Conservation (phyloP, 2,797 vertebrate species). For the Fistularia commersonii region DNA sequence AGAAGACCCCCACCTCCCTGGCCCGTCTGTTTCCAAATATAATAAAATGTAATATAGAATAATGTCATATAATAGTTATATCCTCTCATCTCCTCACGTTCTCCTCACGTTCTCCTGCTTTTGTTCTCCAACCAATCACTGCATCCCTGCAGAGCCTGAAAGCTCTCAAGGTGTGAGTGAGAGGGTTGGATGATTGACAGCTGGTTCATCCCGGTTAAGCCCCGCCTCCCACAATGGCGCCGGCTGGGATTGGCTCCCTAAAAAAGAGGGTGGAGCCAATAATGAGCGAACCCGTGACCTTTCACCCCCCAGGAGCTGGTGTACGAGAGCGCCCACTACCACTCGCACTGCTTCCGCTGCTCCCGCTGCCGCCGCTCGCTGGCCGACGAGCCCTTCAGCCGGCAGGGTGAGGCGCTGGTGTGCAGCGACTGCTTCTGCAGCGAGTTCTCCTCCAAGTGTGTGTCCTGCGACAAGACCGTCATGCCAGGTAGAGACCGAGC, state of each 20-base stretch:
- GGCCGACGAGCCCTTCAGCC: slow-evolving; percentile 91
- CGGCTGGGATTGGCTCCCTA: too few relatives aligned
- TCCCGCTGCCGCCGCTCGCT: slow-evolving; percentile 91
- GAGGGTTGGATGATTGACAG: too few relatives aligned
- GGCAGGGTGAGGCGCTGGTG: slow-evolving; percentile 85
- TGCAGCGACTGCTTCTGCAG: slow-evolving; percentile 96
- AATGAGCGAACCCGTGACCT: background rate
- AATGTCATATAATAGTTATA: too few relatives aligned
- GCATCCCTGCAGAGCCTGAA: too few relatives aligned
- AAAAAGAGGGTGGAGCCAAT: too few relatives aligned
- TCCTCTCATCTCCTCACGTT: too few relatives aligned
- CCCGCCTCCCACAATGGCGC: too few relatives aligned
- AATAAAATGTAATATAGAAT: background rate
- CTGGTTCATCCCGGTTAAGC: too few relatives aligned
- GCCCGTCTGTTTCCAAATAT: slow-evolving; percentile 29
- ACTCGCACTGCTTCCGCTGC: slow-evolving; percentile 92
- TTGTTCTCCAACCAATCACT: too few relatives aligned
- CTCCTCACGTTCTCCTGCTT: too few relatives aligned
- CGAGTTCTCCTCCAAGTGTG: slow-evolving; percentile 91
- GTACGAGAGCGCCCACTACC: slow-evolving; percentile 90
- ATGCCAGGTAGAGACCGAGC: slow-evolving; percentile 83
- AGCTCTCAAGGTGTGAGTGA: too few relatives aligned
- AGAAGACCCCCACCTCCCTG: background rate
- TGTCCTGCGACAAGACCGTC: slow-evolving; percentile 89
- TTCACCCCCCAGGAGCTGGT: slow-evolving; percentile 83